These are phyloP conservation scores for Andrena trimmerana DNA, from an alignment of 2,888 invertebrate species.

Conservation along the genomic window DNA sequence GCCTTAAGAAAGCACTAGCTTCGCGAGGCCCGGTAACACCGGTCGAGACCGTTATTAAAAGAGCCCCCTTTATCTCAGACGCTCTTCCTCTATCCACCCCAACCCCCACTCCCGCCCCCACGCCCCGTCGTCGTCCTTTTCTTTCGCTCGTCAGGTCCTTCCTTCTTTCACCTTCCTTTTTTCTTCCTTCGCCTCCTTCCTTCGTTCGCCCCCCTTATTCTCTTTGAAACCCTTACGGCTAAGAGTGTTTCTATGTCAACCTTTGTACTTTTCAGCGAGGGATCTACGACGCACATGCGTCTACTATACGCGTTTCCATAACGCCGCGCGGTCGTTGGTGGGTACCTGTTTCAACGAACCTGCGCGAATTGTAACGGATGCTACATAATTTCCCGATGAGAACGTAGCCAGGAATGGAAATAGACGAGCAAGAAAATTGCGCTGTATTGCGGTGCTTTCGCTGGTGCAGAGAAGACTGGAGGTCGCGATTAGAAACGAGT, in stretches of 20 bases:
- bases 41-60: conserved; percentile 84
- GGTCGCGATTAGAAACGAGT: conserved; percentile 25
- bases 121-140: conserved; percentile 13
- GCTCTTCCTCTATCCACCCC: conserved; percentile 30
- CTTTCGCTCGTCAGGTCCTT: conserved; percentile 14
- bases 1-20: conserved; percentile 83
- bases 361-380: conserved; percentile 66
- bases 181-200: conserved; percentile 8
- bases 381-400: conserved; percentile 75
- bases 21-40: conserved; percentile 77
- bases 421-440: conserved; percentile 50
- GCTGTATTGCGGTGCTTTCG: conserved; percentile 39
- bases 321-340: conserved; percentile 61
- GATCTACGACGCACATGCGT: conserved; percentile 78
- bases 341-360: conserved; percentile 53
- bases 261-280: conserved; percentile 83
- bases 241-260: conserved; percentile 84
- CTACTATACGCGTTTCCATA: conserved; percentile 69
- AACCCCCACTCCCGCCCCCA: background rate
- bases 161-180: conserved; percentile 15
- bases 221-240: conserved; percentile 75
- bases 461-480: conserved; percentile 24
- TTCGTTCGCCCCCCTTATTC: conserved; percentile 60
- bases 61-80: conserved; percentile 79
- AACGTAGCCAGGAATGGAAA: conserved; percentile 54